These are phyloP conservation scores for Habropoda laboriosa DNA, from an alignment of 1,140 invertebrate genomes.

Conservation along the genomic window DNA sequence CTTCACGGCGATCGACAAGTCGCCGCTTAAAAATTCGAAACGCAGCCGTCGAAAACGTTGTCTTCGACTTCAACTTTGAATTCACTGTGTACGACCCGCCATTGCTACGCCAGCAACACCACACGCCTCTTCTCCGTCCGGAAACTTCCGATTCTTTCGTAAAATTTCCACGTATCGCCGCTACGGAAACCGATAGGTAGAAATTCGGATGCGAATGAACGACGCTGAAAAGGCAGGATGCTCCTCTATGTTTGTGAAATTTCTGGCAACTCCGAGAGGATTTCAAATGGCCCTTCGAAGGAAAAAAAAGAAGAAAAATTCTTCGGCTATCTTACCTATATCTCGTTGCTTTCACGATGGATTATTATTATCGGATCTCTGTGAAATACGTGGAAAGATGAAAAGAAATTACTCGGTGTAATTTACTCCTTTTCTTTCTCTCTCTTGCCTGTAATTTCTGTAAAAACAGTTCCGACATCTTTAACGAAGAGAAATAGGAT, in stretches of 20 bases:
- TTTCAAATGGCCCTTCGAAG: neutral
- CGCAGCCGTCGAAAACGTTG: neutral
- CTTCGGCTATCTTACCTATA: neutral
- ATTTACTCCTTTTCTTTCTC: too few species aligned
- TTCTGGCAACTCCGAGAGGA: neutral
- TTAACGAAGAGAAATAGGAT: too few species aligned
- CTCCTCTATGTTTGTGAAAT: slow-evolving; percentile 24
- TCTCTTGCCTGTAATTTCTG: neutral
- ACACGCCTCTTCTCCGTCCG: neutral
- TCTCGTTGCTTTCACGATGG: too few species aligned
- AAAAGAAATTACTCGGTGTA: too few species aligned
- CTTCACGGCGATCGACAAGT: too few species aligned
- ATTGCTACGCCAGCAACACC: too few species aligned
- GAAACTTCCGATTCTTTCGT: neutral
- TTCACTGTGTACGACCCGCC: too few species aligned
- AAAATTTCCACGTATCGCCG: slow-evolving; percentile 30
- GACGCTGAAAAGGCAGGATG: slow-evolving; percentile 5
- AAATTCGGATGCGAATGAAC: slow-evolving; percentile 11
- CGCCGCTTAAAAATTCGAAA: slow-evolving; percentile 19
- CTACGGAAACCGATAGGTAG: slow-evolving; percentile 11
- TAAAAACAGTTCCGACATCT: too few species aligned
- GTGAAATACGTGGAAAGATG: too few species aligned
- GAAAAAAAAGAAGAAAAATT: neutral
- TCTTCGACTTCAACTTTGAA: neutral
- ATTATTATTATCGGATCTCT: too few species aligned